Conservation (phyloP, 1,140 invertebrate genomes). For the Heliconius eleuchia region DNA sequence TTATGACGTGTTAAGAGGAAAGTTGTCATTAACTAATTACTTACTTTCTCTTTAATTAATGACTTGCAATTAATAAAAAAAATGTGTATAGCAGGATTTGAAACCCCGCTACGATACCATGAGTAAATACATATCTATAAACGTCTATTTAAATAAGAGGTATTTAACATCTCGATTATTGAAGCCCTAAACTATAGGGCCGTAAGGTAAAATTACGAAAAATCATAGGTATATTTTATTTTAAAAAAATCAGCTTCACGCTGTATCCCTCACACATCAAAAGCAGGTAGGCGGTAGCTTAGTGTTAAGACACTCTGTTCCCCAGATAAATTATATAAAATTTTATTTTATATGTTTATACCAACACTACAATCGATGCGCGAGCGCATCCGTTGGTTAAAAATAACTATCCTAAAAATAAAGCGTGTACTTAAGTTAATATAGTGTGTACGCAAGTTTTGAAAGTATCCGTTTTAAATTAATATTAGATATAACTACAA, state of each 20-base stretch:
- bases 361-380: slow-evolving; percentile 36
- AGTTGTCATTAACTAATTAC: slow-evolving; percentile 1
- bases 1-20: slow-evolving; percentile 9
- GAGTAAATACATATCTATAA: no score
- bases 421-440: background rate
- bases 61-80: no score
- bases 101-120: no score
- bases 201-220: no score
- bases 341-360: slow-evolving; percentile 23
- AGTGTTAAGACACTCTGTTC: background rate
- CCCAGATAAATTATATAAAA: no score
- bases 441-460: background rate
- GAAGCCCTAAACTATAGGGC: no score
- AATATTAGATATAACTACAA: background rate
- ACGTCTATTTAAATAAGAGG: no score
- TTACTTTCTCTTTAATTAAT: background rate
- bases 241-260: background rate
- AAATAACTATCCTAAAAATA: slow-evolving; percentile 37
- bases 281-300: background rate
- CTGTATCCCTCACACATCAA: background rate
- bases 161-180: no score
- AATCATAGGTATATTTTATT: no score
- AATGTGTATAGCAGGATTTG: no score
- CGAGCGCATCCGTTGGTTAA: slow-evolving; percentile 43
- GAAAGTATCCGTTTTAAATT: background rate